Conservation (phyloP, 2,113 vertebrate species). For the Eudyptes chrysolophus region DNA sequence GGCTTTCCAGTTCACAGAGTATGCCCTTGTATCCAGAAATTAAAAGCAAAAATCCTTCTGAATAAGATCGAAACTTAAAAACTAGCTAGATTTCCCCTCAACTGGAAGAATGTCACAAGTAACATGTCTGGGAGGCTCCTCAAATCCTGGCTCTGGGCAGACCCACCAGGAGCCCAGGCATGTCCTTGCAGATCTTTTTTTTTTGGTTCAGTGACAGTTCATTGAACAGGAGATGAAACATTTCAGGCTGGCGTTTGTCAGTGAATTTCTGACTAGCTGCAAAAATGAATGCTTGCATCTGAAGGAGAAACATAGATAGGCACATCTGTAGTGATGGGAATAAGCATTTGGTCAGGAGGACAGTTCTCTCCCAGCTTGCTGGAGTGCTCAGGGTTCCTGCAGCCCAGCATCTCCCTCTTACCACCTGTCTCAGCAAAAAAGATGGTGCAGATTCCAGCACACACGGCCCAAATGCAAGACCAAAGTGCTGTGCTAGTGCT, state of each 20-base stretch:
- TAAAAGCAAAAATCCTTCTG: not conserved
- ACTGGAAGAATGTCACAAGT: not conserved
- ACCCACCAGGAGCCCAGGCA: not conserved
- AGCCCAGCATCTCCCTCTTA: not conserved
- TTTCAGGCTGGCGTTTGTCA: conserved; percentile 10
- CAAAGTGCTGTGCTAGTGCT: not conserved
- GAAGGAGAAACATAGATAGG: not conserved
- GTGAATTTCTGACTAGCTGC: conserved; percentile 10
- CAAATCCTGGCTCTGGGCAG: not conserved
- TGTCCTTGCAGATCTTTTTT: not conserved
- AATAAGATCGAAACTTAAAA: not conserved
- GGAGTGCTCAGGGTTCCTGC: not conserved
- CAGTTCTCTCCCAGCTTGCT: not conserved
- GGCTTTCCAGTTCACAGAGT: not conserved
- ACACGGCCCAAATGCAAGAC: not conserved
- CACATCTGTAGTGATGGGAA: not conserved
- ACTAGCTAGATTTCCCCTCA: not conserved
- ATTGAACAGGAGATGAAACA: not conserved
- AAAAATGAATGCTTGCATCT: not conserved
- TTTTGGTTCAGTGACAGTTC: conserved; percentile 12
- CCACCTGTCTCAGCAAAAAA: not conserved
- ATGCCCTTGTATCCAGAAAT: not conserved
- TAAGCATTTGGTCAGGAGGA: not conserved
- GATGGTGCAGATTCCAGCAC: accelerated
- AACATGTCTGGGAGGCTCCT: not conserved